phyloP scores from a whole-genome alignment of 2,888 invertebrate species.

The Lasioglossum pauxillum region DNA sequence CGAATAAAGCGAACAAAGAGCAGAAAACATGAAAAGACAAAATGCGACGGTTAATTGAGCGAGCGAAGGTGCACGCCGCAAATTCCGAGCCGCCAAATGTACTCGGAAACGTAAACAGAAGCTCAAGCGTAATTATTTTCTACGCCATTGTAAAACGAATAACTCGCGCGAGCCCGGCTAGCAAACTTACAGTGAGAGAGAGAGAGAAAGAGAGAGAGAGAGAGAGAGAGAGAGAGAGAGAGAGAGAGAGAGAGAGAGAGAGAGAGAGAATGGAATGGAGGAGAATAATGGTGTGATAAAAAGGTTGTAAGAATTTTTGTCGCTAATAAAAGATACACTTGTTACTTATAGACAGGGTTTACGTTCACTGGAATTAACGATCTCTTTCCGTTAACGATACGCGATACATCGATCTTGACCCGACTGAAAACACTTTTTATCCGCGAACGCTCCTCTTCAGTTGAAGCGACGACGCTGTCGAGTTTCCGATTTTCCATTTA shows the following conservation, averaged over 20 bases:
- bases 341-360: slow-evolving; percentile 44
- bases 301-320: slow-evolving; percentile 44
- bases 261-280: not conserved
- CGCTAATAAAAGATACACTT: slow-evolving; percentile 40
- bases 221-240: not conserved
- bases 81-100: slow-evolving; percentile 9
- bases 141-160: not conserved
- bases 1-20: not conserved
- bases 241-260: not conserved
- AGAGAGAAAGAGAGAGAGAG: not conserved
- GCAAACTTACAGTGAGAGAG: not conserved
- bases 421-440: not conserved
- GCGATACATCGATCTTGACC: slow-evolving; percentile 21
- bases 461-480: not conserved
- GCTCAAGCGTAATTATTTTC: slow-evolving; percentile 24
- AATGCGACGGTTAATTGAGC: not conserved
- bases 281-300: slow-evolving; percentile 23
- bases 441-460: slow-evolving; percentile 11
- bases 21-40: not conserved
- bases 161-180: not conserved
- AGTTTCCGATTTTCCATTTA: not conserved
- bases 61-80: not conserved
- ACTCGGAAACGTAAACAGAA: slow-evolving; percentile 18
- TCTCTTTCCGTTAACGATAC: slow-evolving; percentile 2
- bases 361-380: slow-evolving; percentile 29